Percentiles rank a stretch among this genome's conserved stretches.
Evolutionary conservation across 2,797 vertebrate genomes (phyloP).

Genomic region (Sebastes glaucus): DNA sequence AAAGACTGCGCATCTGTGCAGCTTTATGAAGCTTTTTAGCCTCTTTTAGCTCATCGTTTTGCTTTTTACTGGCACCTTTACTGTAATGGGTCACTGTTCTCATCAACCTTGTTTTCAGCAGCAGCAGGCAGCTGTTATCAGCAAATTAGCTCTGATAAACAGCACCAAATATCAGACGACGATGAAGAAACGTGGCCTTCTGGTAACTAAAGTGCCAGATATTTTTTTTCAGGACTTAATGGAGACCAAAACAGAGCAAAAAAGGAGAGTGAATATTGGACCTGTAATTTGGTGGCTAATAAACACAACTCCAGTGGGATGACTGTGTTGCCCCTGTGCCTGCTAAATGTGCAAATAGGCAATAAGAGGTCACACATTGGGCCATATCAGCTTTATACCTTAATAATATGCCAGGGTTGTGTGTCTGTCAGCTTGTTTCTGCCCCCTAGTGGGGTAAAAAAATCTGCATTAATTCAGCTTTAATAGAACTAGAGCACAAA

Average conservation of each 20-base stretch:
- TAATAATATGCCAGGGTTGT: background rate
- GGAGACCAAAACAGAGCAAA: background rate
- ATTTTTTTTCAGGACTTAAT: background rate
- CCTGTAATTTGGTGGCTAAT: background rate
- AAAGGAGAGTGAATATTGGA: background rate
- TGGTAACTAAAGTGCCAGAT: background rate
- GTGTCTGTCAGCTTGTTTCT: slow-evolving; percentile 1
- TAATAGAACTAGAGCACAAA: slow-evolving; percentile 13
- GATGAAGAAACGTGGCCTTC: background rate
- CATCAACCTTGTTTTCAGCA: background rate
- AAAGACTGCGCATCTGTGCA: background rate
- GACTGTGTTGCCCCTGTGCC: background rate
- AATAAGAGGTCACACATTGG: background rate
- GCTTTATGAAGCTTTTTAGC: background rate
- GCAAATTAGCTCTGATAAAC: background rate
- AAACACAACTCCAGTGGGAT: background rate
- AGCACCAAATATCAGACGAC: background rate
- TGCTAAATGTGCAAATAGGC: background rate
- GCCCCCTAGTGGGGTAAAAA: slow-evolving; percentile 47
- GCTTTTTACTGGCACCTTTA: background rate
- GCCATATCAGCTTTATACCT: background rate
- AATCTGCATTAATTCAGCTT: background rate
- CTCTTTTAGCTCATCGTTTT: background rate
- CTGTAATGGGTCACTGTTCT: background rate
- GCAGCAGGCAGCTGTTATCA: background rate